Evolutionary conservation across 2,888 invertebrate species (phyloP), one percentile per base, ranked within the genome.

Genomic region (Rosalia funebris): DNA sequence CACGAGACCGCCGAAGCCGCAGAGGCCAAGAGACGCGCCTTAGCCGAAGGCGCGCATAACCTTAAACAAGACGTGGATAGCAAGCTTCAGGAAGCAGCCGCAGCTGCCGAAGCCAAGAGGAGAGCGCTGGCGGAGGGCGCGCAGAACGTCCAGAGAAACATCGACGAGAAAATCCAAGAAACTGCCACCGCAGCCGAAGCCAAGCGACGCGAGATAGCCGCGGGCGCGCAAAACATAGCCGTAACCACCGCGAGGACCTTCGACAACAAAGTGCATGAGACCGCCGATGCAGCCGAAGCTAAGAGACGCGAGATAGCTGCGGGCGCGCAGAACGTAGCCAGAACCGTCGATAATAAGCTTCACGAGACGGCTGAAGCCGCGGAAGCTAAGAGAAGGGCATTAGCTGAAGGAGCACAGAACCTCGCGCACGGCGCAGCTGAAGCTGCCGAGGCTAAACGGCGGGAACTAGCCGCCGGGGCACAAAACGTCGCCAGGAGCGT

Each of bases 321-420:
- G 25, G 47, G 41, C 1, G 34, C 34, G 45, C 47, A 14, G 36
- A 39, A 63, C 11, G 11, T 62, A 7, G 65, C 65, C 2, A 52
- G 45, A 57, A 57, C 46, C 12, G 42, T 56, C 3, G 68, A 68
- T 17, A 62, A 55, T 36, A 66, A 68, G 11, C 34, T 34, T 2
- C 34, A 34, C 10, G 63, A 68, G 25, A 62, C 63, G 1, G 63
- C 65, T 37, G 63, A 62, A 39, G 66, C 73, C n/a, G 79, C 80
- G 15, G 69, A 68, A 55, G 84, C 84, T 65, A 85, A 85, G 53
- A 77, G 87, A 69, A 85, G 86, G 16, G 58, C 82, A 82, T 84
- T 81, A 32, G 78, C 79, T 32, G 74, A 76, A 36, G 79, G 79
- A 71, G 46, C 56, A 19, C 31, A 39, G 12, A 57, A 53, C 36